A percentile compares a stretch with the other conserved stretches of the same genome.
phyloP scores from a whole-genome alignment of 2,797 vertebrate species.

The Cynopterus sphinx region DNA sequence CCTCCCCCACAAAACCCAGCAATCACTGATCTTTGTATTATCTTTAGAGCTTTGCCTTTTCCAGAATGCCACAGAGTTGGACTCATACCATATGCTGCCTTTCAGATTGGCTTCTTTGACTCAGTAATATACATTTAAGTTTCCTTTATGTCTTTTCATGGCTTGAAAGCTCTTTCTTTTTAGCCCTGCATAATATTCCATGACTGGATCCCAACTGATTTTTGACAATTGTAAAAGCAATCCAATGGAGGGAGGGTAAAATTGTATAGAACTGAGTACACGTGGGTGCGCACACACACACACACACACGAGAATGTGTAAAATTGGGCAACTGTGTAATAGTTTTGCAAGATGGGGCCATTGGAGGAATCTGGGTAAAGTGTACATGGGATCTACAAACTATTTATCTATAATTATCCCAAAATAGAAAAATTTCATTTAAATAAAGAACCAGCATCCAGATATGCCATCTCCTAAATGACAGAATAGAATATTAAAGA shows the following conservation, averaged over 20 bases:
- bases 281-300: fast-evolving
- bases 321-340: neutral
- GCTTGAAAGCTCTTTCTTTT: neutral
- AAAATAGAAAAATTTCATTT: neutral
- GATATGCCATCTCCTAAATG: neutral
- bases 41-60: neutral
- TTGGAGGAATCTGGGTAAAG: neutral
- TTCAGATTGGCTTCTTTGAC: neutral
- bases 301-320: neutral
- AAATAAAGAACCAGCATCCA: neutral
- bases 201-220: neutral
- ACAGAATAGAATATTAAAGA: neutral
- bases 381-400: neutral
- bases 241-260: neutral
- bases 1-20: neutral
- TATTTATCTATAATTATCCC: neutral
- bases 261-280: too few relatives aligned
- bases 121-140: too few relatives aligned
- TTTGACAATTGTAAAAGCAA: neutral
- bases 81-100: neutral
- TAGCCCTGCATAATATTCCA: neutral
- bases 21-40: too few relatives aligned
- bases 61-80: neutral
- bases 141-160: neutral
- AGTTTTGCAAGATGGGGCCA: neutral